These are phyloP conservation scores for Pollicipes pollicipes DNA, from an alignment of 1,140 invertebrate species.

Conservation along the genomic window DNA sequence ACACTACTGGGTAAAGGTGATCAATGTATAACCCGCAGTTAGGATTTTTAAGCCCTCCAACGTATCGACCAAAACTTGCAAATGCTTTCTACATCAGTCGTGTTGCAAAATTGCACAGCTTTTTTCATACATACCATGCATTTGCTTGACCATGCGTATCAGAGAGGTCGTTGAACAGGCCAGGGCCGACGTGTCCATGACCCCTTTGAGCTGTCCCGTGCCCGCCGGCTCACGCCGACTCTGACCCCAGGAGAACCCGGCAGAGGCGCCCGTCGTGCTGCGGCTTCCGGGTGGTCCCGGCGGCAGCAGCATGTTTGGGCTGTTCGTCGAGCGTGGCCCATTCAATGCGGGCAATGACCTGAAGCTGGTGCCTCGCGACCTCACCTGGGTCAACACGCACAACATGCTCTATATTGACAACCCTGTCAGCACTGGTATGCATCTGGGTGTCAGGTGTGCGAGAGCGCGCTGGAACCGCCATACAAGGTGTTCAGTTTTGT, in stretches of 20 bases:
- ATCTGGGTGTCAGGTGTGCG: too few relatives aligned
- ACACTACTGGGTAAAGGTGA: too few relatives aligned
- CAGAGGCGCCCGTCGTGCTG: slow-evolving; percentile 47
- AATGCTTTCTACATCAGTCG: too few relatives aligned
- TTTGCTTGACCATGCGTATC: not conserved
- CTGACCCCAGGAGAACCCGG: slow-evolving; percentile 21
- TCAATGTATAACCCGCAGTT: too few relatives aligned
- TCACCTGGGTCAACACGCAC: slow-evolving; percentile 52
- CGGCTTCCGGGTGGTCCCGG: slow-evolving; percentile 78
- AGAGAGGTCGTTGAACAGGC: not conserved
- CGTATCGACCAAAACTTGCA: too few relatives aligned
- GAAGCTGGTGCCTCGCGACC: slow-evolving; percentile 38
- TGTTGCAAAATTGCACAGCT: not conserved
- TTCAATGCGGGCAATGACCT: slow-evolving; percentile 40
- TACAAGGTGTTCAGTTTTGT: too few relatives aligned
- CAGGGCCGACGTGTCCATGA: too few relatives aligned
- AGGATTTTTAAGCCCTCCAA: too few relatives aligned
- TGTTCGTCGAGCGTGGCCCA: slow-evolving; percentile 68
- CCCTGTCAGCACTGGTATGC: slow-evolving; percentile 51
- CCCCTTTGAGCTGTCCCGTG: too few relatives aligned
- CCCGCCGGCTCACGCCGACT: not conserved
- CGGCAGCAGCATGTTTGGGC: slow-evolving; percentile 52
- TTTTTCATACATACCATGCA: slow-evolving; percentile 6
- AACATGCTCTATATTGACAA: slow-evolving; percentile 71
- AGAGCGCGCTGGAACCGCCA: too few relatives aligned